Evolutionary conservation across 2,113 vertebrate genomes (phyloP), one percentile per base, ranked within the genome.

Genomic region (Nipponia nippon): DNA sequence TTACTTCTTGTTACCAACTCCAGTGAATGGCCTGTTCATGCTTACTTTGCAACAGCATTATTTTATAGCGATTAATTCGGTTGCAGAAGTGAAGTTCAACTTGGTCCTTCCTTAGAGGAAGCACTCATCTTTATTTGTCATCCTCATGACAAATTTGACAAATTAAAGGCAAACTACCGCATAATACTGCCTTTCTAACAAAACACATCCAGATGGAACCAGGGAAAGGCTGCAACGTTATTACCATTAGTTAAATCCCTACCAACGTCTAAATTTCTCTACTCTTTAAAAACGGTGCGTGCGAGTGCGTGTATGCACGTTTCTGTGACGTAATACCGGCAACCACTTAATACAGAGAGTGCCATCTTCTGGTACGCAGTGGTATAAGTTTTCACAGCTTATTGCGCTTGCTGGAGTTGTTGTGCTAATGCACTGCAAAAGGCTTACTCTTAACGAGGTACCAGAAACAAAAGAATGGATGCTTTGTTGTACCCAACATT

Each of bases 271-370:
- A 9, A 67, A 62, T 17, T 6, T 11, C 18, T 4, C 3, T 42
- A 1, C 23, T 16, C 5, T 6, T 29, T 34, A 36, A 29, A 53
- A 61, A 21, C 1, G 1, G 22, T 40, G 17, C 20, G 20, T 3
- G 18, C 42, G 25, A 26, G 38, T 1, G 1, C 0, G 4, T 1
- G 29, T 10, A 5, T 0, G 5, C 26, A 5, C 6, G 6, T 42
- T 3, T 4, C 36, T 0, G 1, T 2, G 75, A 17, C 0, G 22
- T 7, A 46, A 0, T 11, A 1, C 0, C 3, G 1, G 32, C 13
- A 17, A 46, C 20, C 47, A 3, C 20, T 6, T 62, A 18, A 79
- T 22, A 56, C 44, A 36, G 27, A 32, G 65, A 29, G 8, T 26
- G 75, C 59, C 93, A 94, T 20, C 93, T 95, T 46, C 84, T 9